A percentile compares a stretch with the other conserved stretches of the same genome.
Evolutionary conservation across 1,140 invertebrate species (phyloP).

Genomic region (Euschistus heros): DNA sequence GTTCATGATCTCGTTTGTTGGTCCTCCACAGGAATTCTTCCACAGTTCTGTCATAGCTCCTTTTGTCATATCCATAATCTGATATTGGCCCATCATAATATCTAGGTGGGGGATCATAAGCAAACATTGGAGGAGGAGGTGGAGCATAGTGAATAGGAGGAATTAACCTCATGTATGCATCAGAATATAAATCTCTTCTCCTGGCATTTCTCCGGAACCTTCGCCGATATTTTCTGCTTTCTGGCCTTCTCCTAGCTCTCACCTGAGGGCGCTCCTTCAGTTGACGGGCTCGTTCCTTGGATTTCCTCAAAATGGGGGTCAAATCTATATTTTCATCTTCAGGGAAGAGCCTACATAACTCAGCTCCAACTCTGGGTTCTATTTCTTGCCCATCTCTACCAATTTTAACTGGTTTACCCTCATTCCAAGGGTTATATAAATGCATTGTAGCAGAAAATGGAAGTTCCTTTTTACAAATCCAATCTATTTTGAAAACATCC

Average conservation of each 20-base stretch:
- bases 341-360: slow-evolving; percentile 87
- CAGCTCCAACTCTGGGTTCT: slow-evolving; percentile 86
- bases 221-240: slow-evolving; percentile 50
- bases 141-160: slow-evolving; percentile 39
- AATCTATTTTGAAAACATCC: slow-evolving; percentile 92
- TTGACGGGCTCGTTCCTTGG: slow-evolving; percentile 49
- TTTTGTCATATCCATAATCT: slow-evolving; percentile 53
- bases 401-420: slow-evolving; percentile 97
- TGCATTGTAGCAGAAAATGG: slow-evolving; percentile 86
- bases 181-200: slow-evolving; percentile 49
- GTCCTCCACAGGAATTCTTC: slow-evolving; percentile 82
- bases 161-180: slow-evolving; percentile 51
- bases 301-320: slow-evolving; percentile 75
- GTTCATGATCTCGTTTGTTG: slow-evolving; percentile 39
- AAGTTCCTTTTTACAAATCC: slow-evolving; percentile 91
- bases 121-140: slow-evolving; percentile 46
- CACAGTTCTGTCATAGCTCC: slow-evolving; percentile 78
- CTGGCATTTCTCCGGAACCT: slow-evolving; percentile 65
- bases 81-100: slow-evolving; percentile 66
- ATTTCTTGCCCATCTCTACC: slow-evolving; percentile 97
- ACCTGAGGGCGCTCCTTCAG: slow-evolving; percentile 34
- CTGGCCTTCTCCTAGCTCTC: slow-evolving; percentile 31
- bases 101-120: slow-evolving; percentile 55
- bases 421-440: slow-evolving; percentile 96
- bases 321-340: slow-evolving; percentile 89